Evolutionary conservation across 2,113 vertebrate genomes (phyloP), one percentile per base, ranked within the genome.

Genomic region (human (Homo sapiens)): DNA sequence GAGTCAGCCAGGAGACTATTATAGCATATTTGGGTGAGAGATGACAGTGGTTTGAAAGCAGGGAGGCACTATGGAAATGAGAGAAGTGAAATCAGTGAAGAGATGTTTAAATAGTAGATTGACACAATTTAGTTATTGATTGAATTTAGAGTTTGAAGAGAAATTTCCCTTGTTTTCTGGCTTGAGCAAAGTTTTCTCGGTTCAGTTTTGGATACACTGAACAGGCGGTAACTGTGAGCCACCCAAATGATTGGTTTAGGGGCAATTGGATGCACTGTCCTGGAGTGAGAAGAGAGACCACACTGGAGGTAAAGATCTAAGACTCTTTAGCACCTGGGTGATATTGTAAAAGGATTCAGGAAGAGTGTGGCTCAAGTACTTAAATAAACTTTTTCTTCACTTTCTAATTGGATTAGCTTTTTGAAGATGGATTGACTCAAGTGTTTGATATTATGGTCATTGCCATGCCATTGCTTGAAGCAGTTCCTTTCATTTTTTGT

Each of bases 401-500:
- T 94, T 83, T 83, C 61, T 90, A 80, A 70, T 18, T 27, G 14
- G 8, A 79, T 50, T 73, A 40, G 30, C 9, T 88, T 61, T 81
- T 73, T n/a, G 9, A 94, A 75, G 13, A 72, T 57, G 9, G 9
- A 93, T 38, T 13, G n/a, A 48, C 30, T 85, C 25, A 75, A 11
- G 18, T 68, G 43, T 91, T 95, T 85, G 45, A 83, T 91, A 32
- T 45, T 80, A 25, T 48, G 35, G 14, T 84, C 43, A 95, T 72
- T 84, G 14, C 57, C 48, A 61, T 40, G 75, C 20, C 30, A 93
- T 80, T 45, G 16, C 55, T 84, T 80, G n/a, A 91, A n/a, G 13
- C 13, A 85, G 57, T 23, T 84, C 27, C 20, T 95, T 92, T 95
- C 7, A 25, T 79, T 91, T 82, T n/a, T 94, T 85, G 20, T 81